Percentiles rank a stretch among this genome's conserved stretches.
Conservation (phyloP, 2,888 invertebrate species). For the Baccha elongata region DNA sequence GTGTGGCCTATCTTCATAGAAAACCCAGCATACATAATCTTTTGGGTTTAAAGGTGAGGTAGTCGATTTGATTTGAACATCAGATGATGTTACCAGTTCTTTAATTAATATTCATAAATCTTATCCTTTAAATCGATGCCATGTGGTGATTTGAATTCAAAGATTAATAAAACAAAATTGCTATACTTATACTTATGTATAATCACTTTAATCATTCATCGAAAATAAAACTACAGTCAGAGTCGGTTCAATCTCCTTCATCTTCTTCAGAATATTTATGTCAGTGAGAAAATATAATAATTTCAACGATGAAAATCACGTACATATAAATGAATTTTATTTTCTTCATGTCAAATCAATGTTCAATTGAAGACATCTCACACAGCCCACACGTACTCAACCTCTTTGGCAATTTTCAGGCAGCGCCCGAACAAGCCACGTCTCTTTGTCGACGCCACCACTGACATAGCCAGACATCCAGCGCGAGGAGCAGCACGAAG, state of each 20-base stretch:
- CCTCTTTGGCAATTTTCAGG: constrained; percentile 51
- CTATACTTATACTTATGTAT: background rate
- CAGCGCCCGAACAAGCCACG: constrained; percentile 35
- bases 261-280: constrained; percentile 22
- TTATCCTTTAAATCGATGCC: background rate
- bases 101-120: constrained; percentile 8
- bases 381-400: constrained; percentile 67
- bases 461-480: constrained; percentile 33
- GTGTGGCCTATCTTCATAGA: no score
- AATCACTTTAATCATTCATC: constrained; percentile 7
- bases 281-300: constrained; percentile 45
- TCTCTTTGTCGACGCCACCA: constrained; percentile 13
- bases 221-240: constrained; percentile 2
- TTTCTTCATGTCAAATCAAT: constrained; percentile 65
- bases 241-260: constrained; percentile 6
- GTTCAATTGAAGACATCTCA: constrained; percentile 66
- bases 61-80: background rate
- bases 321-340: constrained; percentile 44
- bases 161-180: constrained; percentile 9
- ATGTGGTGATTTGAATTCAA: background rate
- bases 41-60: background rate
- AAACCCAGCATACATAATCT: no score
- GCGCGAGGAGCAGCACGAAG: constrained; percentile 31
- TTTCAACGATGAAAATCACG: constrained; percentile 61
- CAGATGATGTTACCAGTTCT: background rate